Conservation (phyloP, 2,888 invertebrate species). For the Drosophila lutescens region DNA sequence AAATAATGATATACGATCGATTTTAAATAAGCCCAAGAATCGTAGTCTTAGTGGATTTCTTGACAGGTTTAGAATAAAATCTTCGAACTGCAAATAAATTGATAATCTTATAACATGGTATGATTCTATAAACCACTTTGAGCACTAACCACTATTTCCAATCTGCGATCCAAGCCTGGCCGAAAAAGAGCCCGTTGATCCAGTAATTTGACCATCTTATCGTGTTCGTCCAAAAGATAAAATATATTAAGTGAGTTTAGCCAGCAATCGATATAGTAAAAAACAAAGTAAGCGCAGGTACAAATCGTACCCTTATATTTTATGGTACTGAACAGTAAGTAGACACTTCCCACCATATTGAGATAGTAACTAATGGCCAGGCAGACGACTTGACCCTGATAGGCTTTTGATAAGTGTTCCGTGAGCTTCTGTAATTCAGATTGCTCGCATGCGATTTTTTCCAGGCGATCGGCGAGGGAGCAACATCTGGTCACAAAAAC, state of each 20-base stretch:
- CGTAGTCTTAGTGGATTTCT: conserved; percentile 17
- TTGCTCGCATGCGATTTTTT: conserved; percentile 42
- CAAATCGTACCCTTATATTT: conserved; percentile 3
- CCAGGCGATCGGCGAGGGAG: conserved; percentile 58
- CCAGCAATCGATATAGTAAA: conserved; percentile 11
- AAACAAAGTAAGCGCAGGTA: not conserved
- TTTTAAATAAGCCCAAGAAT: conserved; percentile 10
- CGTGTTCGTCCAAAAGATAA: conserved; percentile 13
- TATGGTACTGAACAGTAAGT: conserved; percentile 17
- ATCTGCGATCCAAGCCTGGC: conserved; percentile 36
- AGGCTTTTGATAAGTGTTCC: conserved; percentile 22
- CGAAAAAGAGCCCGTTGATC: conserved; percentile 1
- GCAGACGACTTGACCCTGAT: conserved; percentile 47
- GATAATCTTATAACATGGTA: not conserved
- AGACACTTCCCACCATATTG: conserved; percentile 10
- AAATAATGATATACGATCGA: not conserved
- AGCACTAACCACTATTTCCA: conserved; percentile 46
- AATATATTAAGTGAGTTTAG: conserved; percentile 10
- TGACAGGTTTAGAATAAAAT: conserved; percentile 5
- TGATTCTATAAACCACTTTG: too few relatives aligned
- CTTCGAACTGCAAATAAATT: conserved; percentile 16
- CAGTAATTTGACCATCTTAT: conserved; percentile 6
- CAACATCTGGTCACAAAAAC: conserved; percentile 34
- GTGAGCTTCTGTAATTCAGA: conserved; percentile 22
- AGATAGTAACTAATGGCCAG: conserved; percentile 32